phyloP scores from a whole-genome alignment of 2,888 invertebrate genomes.

The Auanema sp. region DNA sequence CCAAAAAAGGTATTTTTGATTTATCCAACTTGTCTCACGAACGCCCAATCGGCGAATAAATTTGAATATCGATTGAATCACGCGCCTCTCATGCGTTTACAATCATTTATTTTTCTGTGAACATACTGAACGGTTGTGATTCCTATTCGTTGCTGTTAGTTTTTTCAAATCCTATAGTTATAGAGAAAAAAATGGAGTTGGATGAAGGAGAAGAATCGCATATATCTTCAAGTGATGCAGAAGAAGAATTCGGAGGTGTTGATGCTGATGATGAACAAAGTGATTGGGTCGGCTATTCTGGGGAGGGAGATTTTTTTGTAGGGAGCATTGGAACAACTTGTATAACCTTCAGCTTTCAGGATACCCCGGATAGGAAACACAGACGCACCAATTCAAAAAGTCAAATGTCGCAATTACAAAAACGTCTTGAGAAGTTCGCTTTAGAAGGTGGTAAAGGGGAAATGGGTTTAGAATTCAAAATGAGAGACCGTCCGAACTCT shows the following conservation, averaged over 20 bases:
- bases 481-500: conserved; percentile 32
- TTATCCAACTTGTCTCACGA: no score
- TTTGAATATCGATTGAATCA: no score
- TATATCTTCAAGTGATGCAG: conserved; percentile 34
- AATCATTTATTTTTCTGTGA: no score
- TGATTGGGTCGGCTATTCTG: conserved; percentile 52
- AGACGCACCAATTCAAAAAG: conserved; percentile 8
- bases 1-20: no score
- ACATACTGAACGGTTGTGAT: no score
- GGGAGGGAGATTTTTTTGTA: background rate
- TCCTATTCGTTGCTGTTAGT: no score
- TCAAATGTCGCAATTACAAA: conserved; percentile 19
- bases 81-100: no score
- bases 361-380: conserved; percentile 11
- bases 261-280: conserved; percentile 58
- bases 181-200: conserved; percentile 10
- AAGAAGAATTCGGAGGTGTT: conserved; percentile 7
- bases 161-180: background rate
- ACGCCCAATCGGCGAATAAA: no score
- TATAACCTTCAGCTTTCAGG: conserved; percentile 10
- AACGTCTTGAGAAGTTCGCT: conserved; percentile 27
- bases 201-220: conserved; percentile 42
- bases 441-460: conserved; percentile 33
- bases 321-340: background rate
- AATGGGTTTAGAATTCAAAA: conserved; percentile 31